Evolutionary conservation across 30 jellyfish, hydroid and myxozoan species (phyloP), one percentile per base, ranked within the genome.

Genomic region (Mastigias papua): DNA sequence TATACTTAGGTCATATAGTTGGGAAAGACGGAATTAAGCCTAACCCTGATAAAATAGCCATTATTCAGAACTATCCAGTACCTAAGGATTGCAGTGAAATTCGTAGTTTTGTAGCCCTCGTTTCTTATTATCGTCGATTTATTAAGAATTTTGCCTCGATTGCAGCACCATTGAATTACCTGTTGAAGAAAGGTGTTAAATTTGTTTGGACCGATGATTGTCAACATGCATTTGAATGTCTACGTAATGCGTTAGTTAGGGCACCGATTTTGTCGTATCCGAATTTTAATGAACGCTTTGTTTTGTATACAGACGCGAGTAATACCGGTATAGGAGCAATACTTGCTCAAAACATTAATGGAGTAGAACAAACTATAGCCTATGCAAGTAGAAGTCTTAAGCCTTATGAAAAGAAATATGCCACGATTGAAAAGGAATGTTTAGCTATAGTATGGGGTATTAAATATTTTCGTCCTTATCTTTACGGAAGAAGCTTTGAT

Each of bases 211-310:
- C 35, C 54, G 82, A 58, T 23, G 93, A 62, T 25, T 82, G 87
- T 57, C 88, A 84, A 62, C 34, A 2, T 20, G 96, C 91, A 19
- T 90, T 90, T 69, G 92, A 90, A 84, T 6, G 61, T 9, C 62
- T 90, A 23, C 29, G 81, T 35, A 57, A 83, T 48, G 25, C 82
- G 17, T 35, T 90, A 51, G 75, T 74, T 46, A 64, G 19, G 26
- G 90, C 97, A 20, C 97, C 97, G 16, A 57, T 90, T 20, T 84
- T 83, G 11, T 29, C 83, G 0, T 90, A 49, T 54, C 97, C 96
- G 0, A 60, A 82, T 58, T 64, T 76, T 42, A 15, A 54, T 9
- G 77, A 63, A 17, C 26, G 67, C 11, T 90, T 90, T 77, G 21
- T 57, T 28, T 57, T 88, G 60, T 64, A 82, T 60, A 81, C 95